Evolutionary conservation across 2,797 vertebrate species (phyloP), one percentile per base, ranked within the genome.

Genomic region (Ciconia nigra): DNA sequence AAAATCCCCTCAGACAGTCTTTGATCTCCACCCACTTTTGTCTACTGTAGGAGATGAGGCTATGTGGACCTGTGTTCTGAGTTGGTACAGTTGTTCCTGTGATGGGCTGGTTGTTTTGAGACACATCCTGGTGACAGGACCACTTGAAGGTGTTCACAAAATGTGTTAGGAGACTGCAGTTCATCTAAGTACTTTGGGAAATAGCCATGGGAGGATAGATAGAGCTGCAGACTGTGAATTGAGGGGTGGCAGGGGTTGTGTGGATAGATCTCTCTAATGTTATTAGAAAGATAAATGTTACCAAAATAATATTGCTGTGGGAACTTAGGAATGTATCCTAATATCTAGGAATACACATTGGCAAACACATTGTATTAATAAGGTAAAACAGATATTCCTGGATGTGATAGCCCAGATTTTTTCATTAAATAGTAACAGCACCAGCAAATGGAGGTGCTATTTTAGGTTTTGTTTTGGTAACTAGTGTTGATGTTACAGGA

Each of bases 391-490:
- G 49, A 91, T 94, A 92, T 91, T 85, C 69, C 93, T 96, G 85
- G 35, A 91, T 87, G 59, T 44, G 80, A 61, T 93, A 90, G 70
- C 62, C 44, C 35, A 79, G 66, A 59, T 71, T 95, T 96, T 79
- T 89, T 94, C 71, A 93, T 88, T 89, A 95, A 79, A 82, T 91
- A 76, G 80, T 95, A 79, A 91, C 72, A 88, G 85, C 88, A 89
- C 70, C 54, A 91, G 85, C 85, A 90, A 90, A 69, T 72, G 80
- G 66, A 94, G 70, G 77, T 90, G 70, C 93, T 96, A 95, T 96
- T 95, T 97, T 96, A 87, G 93, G 89, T 76, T 97, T 95, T 97
- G 94, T 97, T 97, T 97, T 96, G 93, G 80, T 96, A 95, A 97
- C 96, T 95, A 42, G 49, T 94, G 95, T 96, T 96, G 95, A 97